Conservation (phyloP, 1,140 invertebrate species). For the Propsilocerus akamusi region DNA sequence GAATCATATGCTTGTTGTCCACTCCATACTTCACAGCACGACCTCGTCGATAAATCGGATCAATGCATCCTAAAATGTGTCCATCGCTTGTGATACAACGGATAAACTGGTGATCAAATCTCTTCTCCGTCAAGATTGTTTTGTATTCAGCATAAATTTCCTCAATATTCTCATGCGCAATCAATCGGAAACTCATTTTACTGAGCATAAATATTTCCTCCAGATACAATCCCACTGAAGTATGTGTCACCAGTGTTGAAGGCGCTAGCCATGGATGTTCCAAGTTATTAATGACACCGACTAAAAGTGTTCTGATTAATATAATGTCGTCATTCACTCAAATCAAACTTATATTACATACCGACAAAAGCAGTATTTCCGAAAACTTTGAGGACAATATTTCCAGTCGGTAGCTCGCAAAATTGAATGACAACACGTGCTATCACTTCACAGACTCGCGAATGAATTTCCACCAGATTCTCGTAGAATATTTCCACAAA, state of each 20-base stretch:
- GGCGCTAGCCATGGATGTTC: too few species aligned
- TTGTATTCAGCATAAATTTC: too few species aligned
- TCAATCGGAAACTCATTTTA: too few species aligned
- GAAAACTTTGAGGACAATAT: constrained; percentile 9
- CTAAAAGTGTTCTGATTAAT: constrained; percentile 6
- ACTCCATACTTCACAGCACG: constrained; percentile 8
- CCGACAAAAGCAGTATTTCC: constrained; percentile 8
- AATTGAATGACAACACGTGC: constrained; percentile 8
- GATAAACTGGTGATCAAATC: too few species aligned
- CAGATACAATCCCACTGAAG: too few species aligned
- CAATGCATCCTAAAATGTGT: constrained; percentile 10
- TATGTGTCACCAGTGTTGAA: too few species aligned
- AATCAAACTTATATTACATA: too few species aligned
- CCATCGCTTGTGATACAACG: too few species aligned
- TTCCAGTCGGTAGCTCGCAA: constrained; percentile 8
- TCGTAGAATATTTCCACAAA: constrained; percentile 5
- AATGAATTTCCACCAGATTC: constrained; percentile 9
- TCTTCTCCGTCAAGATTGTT: too few species aligned
- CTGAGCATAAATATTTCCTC: too few species aligned
- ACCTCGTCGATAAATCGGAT: constrained; percentile 9
- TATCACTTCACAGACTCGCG: constrained; percentile 10
- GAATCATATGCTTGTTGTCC: constrained; percentile 9
- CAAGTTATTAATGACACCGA: constrained; percentile 7
- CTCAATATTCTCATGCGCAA: too few species aligned
- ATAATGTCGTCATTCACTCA: background rate